Evolutionary conservation across 64 coral and sea anemone species (phyloP).

Genomic region (Acropora tenuis): DNA sequence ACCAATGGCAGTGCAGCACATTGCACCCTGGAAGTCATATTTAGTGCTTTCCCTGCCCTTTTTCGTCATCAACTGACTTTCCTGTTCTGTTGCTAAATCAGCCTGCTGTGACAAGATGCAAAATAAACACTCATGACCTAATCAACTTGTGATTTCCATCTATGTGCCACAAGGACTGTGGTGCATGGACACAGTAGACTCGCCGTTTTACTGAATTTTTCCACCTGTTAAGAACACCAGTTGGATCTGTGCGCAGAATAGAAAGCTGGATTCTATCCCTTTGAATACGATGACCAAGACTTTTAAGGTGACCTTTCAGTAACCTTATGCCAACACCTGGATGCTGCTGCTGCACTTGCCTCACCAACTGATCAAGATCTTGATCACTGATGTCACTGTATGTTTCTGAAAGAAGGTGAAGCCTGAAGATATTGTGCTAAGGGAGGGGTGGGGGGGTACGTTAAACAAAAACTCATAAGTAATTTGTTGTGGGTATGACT

Average conservation of each 20-base stretch:
- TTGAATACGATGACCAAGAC: conserved; percentile 11
- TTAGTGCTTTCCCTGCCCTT: no score
- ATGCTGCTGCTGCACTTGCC: conserved; percentile 1
- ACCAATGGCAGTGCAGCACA: no score
- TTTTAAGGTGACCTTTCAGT: conserved; percentile 8
- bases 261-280: conserved; percentile 32
- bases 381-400: conserved; percentile 2
- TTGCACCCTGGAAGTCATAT: no score
- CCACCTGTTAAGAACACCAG: conserved; percentile 41
- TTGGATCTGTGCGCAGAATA: conserved; percentile 32
- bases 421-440: background rate
- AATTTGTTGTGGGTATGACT: background rate
- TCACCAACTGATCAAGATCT: no score
- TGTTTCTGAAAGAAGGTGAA: background rate
- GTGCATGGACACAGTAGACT: conserved; percentile 43
- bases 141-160: conserved; percentile 42
- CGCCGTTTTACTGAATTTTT: background rate
- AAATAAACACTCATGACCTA: background rate
- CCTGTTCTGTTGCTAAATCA: background rate
- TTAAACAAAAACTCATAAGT: conserved; percentile 8
- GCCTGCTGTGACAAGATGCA: background rate
- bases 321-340: conserved; percentile 24
- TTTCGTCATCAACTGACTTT: background rate
- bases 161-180: conserved; percentile 16
- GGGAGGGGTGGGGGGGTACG: background rate